Evolutionary conservation across 1,140 invertebrate genomes (phyloP).

Genomic region (Hirudo medicinalis): DNA sequence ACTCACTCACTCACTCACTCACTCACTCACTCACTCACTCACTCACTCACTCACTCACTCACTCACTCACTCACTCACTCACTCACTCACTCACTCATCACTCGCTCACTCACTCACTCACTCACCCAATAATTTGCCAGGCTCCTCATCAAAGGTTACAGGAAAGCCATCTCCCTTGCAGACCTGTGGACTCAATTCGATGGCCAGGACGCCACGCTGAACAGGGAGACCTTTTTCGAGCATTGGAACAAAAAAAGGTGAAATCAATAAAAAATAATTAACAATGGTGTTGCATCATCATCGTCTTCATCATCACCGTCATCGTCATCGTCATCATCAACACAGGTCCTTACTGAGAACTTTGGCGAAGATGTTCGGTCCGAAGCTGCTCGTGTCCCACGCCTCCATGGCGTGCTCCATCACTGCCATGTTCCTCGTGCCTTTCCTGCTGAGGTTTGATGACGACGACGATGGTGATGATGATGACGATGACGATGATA

Average conservation of each 20-base stretch:
- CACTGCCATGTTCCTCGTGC: neutral
- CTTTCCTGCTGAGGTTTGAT: neutral
- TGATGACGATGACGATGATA: neutral
- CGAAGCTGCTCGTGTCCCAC: neutral
- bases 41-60: slow-evolving; percentile 11
- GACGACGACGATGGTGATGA: neutral
- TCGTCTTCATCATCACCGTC: neutral
- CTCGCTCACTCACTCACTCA: slow-evolving; percentile 24
- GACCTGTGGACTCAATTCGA: neutral
- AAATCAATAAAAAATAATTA: neutral
- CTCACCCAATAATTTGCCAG: slow-evolving; percentile 9
- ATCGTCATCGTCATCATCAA: neutral
- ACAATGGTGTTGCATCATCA: neutral
- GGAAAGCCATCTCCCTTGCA: neutral
- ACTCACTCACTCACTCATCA: slow-evolving; percentile 24
- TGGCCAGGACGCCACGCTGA: neutral
- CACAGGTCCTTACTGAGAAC: neutral
- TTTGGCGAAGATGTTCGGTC: neutral
- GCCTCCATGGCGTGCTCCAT: neutral
- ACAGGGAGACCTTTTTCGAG: neutral
- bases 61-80: slow-evolving; percentile 9
- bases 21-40: slow-evolving; percentile 5
- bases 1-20: slow-evolving; percentile 9
- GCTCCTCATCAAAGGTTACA: slow-evolving; percentile 23
- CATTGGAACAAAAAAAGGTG: neutral